Percentiles rank a stretch among this genome's conserved stretches.
Conservation (phyloP, 2,797 vertebrate species). For the Pipistrellus pygmaeus region DNA sequence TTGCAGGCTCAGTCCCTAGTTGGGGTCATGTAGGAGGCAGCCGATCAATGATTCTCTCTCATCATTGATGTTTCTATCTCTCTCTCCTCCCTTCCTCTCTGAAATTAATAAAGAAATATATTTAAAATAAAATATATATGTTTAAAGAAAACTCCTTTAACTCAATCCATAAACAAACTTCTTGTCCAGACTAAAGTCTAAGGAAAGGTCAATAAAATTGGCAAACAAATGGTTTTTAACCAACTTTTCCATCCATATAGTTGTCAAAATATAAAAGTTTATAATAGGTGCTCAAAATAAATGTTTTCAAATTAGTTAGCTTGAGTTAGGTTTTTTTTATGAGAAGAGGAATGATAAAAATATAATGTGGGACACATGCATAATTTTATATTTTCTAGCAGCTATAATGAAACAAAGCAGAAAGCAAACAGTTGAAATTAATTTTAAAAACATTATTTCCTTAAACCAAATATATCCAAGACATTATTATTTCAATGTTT, state of each 20-base stretch:
- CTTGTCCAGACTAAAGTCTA: neutral
- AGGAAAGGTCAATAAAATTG: neutral
- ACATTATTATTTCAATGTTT: neutral
- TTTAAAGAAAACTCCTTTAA: neutral
- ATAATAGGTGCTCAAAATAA: neutral
- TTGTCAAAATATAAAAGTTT: neutral
- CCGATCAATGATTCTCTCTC: too few relatives aligned
- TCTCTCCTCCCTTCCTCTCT: too few relatives aligned
- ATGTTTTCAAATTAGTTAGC: neutral
- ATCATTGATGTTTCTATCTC: too few relatives aligned
- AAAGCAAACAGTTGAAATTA: neutral
- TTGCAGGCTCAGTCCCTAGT: too few relatives aligned
- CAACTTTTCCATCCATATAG: neutral
- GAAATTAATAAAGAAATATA: too few relatives aligned
- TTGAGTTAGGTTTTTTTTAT: neutral
- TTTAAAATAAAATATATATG: too few relatives aligned
- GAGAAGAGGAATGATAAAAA: neutral
- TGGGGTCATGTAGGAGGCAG: too few relatives aligned
- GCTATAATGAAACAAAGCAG: neutral
- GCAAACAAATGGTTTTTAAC: neutral
- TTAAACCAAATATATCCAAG: slow-evolving; percentile 31
- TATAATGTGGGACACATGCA: neutral
- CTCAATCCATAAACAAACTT: neutral
- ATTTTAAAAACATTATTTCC: neutral
- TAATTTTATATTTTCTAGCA: slow-evolving; percentile 10